Evolutionary conservation across 2,888 invertebrate genomes (phyloP), one percentile per base, ranked within the genome.

Genomic region (Nephrotoma flavescens): DNA sequence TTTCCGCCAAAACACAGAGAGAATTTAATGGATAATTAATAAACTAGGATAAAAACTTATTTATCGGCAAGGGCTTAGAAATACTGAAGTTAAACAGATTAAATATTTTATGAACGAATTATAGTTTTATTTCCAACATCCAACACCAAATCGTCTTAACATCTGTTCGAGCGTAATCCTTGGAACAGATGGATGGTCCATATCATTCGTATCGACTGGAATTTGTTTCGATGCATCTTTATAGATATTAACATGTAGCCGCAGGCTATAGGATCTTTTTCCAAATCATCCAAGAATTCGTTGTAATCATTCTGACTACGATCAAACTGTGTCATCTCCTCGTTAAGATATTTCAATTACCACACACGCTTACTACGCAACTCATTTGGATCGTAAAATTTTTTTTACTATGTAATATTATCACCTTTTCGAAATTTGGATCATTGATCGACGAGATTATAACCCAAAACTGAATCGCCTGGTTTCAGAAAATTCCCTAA

Each of bases 361-460:
- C 99, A 99, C 88, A 95, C 93, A 87, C 96, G 94, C 44, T 95
- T 94, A 87, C 95, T 94, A 47, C 97, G 93, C 0, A 94, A 93
- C 1, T 94, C 91, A 88, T 94, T 94, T 89, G 96, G 97, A 0
- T 95, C 95, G 90, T 96, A 98, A 88, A 94, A 93, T 19, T 91
- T 99, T 99, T 92, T 97, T 98, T 9, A 99, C 97, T n/a, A n/a
- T n/a, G n/a, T n/a, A n/a, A n/a, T n/a, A 99, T 92, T 87, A 99
- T 94, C 87, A 99, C 96, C 89, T 96, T 96, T 88, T 99, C 99
- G 90, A 97, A 96, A 90, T 97, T 95, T 0, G 91, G 90, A 90
- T 99, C 96, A 90, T 99, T 99, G 83, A 89, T 98, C 98, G 45
- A 94, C 93, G 86, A 99, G 91, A 91, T 98, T 97, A 92, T 94